Conservation (phyloP, 2,888 invertebrate species). For the Leptinotarsa rubiginosa region DNA sequence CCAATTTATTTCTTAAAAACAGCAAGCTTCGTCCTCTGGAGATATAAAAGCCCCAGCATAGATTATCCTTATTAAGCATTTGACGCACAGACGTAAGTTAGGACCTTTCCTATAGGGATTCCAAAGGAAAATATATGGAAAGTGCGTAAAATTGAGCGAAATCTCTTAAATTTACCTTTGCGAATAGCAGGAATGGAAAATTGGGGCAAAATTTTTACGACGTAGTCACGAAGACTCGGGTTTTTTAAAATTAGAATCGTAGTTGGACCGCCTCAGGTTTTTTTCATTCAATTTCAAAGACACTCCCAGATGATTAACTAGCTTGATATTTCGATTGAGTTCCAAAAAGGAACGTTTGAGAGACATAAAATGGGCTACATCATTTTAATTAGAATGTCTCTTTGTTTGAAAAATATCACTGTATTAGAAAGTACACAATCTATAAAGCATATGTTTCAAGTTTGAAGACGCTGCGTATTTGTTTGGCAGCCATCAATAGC, state of each 20-base stretch:
- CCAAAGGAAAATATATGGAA: constrained; percentile 39
- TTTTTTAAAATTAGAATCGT: neutral
- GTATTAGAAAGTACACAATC: no score
- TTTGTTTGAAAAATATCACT: no score
- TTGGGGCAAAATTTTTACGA: neutral
- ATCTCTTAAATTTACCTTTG: constrained; percentile 15
- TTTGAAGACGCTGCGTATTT: no score
- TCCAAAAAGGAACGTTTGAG: neutral
- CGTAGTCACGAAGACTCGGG: neutral
- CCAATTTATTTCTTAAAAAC: constrained; percentile 40
- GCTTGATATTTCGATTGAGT: neutral
- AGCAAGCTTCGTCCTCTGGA: constrained; percentile 35
- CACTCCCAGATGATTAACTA: neutral
- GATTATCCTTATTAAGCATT: constrained; percentile 47
- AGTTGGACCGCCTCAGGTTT: neutral
- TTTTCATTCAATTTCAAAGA: neutral
- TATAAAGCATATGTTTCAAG: no score
- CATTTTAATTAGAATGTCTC: no score
- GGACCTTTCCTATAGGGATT: constrained; percentile 39
- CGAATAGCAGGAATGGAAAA: neutral
- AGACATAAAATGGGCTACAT: neutral
- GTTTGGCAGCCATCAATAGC: no score
- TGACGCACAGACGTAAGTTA: constrained; percentile 43
- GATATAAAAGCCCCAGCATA: constrained; percentile 41
- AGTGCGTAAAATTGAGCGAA: constrained; percentile 37